Base-by-base conservation (phyloP, 2,113 vertebrate genomes). In the Mesoclemmys tuberculata region DNA sequence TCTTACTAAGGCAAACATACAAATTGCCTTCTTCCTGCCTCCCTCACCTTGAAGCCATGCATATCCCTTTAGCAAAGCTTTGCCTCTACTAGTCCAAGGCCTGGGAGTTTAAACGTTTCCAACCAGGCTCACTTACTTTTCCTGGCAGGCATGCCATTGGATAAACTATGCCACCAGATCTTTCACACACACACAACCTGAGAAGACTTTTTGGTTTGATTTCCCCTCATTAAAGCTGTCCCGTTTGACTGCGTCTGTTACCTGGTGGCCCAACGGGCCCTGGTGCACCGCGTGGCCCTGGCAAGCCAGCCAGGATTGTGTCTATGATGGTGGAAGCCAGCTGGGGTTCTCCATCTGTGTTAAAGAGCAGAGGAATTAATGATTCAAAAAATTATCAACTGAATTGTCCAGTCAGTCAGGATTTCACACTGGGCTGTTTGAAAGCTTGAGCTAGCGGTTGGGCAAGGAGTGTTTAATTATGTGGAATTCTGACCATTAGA, bases 261-360 rank as follows among this genome's bases (percentile, higher is more conserved):
- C 98, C 98, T 96, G 98, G 98, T 0, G 97, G 97, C 56, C 98
- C 98, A 46, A 89, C 1, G 0, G 98, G 98, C 3, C 98, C 98
- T 0, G 98, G 98, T 24, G 98, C 98, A 8, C 98, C 98, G 31
- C 98, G 98, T 3, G 98, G 98, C 38, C 98, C 98, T 0, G 98
- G 98, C 94, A 98, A 74, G 2, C 98, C 98, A 0, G 98, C 97
- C 96, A 98, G 94, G 91, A 98, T 96, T 3, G 98, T 98, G 96
- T 99, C 98, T 74, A 98, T 98, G 5, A 98, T 96, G 0, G 98
- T 98, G 71, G 98, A 98, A n/a, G 97, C 96, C 91, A 98, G 89
- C 89, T 98, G 98, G 14, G 97, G 41, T 58, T 98, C 98, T 51
- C 97, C 98, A 71, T 97, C 98, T 99, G 96, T 0, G 6, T 49